Percentiles rank a stretch among this genome's conserved stretches.
These are phyloP conservation scores for Cephus runcator DNA, from an alignment of 2,888 invertebrate genomes.

Conservation along the genomic window DNA sequence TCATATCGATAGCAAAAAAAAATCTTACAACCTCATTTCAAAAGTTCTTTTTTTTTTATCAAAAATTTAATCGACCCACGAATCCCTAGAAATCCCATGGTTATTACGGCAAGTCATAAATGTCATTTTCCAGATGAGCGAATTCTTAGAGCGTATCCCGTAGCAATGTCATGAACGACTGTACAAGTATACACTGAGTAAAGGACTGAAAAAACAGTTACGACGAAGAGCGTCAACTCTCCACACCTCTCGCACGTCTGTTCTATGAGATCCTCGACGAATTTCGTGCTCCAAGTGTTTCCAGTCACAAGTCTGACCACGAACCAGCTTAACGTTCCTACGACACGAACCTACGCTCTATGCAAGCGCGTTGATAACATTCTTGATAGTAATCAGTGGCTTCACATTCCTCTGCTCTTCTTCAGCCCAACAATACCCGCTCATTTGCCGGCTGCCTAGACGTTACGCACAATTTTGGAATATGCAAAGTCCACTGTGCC, in stretches of 20 bases:
- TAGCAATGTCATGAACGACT: background rate
- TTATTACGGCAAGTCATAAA: constrained; percentile 21
- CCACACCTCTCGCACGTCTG: background rate
- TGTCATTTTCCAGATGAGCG: constrained; percentile 23
- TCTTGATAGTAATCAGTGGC: background rate
- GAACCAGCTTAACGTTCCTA: background rate
- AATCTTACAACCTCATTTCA: too few relatives aligned
- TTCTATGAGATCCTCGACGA: constrained; percentile 12
- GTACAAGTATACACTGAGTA: background rate
- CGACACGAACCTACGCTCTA: background rate
- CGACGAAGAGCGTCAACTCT: background rate
- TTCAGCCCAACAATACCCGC: background rate
- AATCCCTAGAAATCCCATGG: background rate
- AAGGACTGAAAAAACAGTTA: background rate
- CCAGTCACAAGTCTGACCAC: background rate
- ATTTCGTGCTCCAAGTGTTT: constrained; percentile 11
- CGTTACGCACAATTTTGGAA: background rate
- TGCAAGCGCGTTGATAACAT: background rate
- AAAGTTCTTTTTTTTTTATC: background rate
- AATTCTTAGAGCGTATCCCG: constrained; percentile 14
- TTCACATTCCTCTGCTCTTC: background rate
- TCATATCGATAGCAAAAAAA: too few relatives aligned
- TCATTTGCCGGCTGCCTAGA: background rate
- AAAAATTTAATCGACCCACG: background rate
- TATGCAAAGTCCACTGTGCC: background rate